Percentiles rank a stretch among this genome's conserved stretches.
Evolutionary conservation across 1,140 invertebrate genomes (phyloP).

Genomic region (Apis laboriosa): DNA sequence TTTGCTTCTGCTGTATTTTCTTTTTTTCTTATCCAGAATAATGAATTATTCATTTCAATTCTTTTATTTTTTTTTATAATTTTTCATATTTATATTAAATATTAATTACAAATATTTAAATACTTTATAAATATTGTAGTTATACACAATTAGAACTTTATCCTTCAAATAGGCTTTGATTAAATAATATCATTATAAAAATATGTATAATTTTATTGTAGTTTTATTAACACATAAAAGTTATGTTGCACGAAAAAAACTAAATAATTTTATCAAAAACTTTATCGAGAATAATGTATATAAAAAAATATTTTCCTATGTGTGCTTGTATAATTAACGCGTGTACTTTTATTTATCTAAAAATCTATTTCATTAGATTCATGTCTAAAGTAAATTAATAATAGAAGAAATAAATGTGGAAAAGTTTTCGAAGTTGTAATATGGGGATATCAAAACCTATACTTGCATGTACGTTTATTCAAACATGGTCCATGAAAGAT

Average conservation of each 20-base stretch:
- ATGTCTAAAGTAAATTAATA: too few relatives aligned
- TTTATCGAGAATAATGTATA: neutral
- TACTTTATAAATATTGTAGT: neutral
- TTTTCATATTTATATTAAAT: too few relatives aligned
- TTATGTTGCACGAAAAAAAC: neutral
- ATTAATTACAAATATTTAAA: too few relatives aligned
- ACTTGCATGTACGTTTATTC: neutral
- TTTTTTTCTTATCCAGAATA: neutral
- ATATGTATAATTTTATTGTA: neutral
- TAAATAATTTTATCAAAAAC: neutral
- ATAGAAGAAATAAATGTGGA: too few relatives aligned
- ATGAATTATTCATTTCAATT: neutral
- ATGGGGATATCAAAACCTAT: neutral
- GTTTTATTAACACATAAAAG: neutral
- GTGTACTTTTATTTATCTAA: too few relatives aligned
- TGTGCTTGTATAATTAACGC: too few relatives aligned
- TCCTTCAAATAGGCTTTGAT: neutral
- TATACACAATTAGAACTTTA: neutral
- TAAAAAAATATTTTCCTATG: neutral
- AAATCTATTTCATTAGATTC: too few relatives aligned
- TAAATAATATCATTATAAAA: too few relatives aligned
- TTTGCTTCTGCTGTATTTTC: neutral
- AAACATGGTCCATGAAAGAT: conserved; percentile 11
- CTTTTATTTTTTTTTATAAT: too few relatives aligned
- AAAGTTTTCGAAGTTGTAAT: neutral